These are phyloP conservation scores for Salticus scenicus DNA, from an alignment of 2,888 invertebrate genomes.

Conservation along the genomic window DNA sequence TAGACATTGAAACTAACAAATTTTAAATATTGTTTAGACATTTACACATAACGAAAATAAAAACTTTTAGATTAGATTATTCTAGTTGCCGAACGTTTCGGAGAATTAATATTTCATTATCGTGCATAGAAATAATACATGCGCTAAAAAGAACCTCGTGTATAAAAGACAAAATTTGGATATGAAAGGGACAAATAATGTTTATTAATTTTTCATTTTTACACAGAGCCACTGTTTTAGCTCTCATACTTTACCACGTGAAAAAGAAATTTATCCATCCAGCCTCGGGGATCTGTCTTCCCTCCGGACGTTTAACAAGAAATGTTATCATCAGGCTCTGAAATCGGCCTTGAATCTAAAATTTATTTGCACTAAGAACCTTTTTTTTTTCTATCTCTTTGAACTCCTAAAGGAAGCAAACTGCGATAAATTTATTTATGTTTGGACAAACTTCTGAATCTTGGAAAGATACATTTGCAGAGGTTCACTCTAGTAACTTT, in stretches of 20 bases:
- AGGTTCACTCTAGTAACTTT: conserved; percentile 59
- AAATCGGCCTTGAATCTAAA: conserved; percentile 14
- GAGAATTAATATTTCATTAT: too few species aligned
- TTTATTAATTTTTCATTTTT: too few species aligned
- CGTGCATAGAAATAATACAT: too few species aligned
- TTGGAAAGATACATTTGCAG: conserved; percentile 63
- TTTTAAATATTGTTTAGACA: too few species aligned
- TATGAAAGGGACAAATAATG: too few species aligned
- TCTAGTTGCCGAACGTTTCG: too few species aligned
- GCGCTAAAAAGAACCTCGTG: too few species aligned
- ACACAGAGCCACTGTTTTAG: too few species aligned
- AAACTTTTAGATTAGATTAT: too few species aligned
- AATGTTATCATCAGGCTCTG: not conserved
- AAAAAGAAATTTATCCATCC: not conserved
- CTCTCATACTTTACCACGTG: not conserved
- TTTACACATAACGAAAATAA: too few species aligned
- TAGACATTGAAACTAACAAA: too few species aligned
- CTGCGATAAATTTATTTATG: conserved; percentile 65
- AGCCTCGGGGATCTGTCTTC: not conserved
- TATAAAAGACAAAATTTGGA: too few species aligned
- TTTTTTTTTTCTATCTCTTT: conserved; percentile 51
- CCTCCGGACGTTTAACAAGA: not conserved
- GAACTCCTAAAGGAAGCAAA: conserved; percentile 43
- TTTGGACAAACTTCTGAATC: conserved; percentile 52
- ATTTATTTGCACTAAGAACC: conserved; percentile 63